These are phyloP conservation scores for Fragum fragum DNA, from an alignment of 2,888 invertebrate species.

Conservation along the genomic window DNA sequence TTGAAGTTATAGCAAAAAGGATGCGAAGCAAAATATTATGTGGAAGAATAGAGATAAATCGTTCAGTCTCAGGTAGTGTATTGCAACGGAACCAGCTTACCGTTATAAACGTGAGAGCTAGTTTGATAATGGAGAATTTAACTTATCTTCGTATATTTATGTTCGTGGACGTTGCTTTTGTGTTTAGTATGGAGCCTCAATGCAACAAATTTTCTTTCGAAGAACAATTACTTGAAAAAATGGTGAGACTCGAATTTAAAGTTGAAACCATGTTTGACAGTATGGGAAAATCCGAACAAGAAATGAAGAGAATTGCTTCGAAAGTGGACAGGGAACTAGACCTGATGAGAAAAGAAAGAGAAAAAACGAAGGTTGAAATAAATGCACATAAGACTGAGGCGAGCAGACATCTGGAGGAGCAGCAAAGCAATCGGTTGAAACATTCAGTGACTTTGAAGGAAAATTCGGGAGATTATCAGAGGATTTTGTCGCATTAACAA, in stretches of 20 bases:
- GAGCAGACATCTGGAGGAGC: background rate
- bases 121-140: background rate
- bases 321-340: slow-evolving; percentile 1
- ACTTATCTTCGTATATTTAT: background rate
- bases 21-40: too few species aligned
- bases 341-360: background rate
- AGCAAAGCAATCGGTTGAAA: background rate
- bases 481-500: background rate
- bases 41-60: too few species aligned
- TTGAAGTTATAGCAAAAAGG: too few species aligned
- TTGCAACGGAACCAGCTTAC: too few species aligned
- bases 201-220: slow-evolving; percentile 16
- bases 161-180: background rate
- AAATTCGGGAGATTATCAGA: background rate
- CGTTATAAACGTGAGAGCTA: too few species aligned
- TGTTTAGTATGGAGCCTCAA: background rate
- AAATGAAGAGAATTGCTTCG: background rate
- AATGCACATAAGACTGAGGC: background rate
- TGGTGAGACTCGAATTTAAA: slow-evolving; percentile 2
- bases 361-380: background rate
- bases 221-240: slow-evolving; percentile 7
- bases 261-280: slow-evolving; percentile 7
- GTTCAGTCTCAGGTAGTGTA: too few species aligned
- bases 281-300: background rate
- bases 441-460: background rate